These are phyloP conservation scores for Mesoclemmys tuberculata DNA, from an alignment of 2,113 vertebrate species.

Conservation along the genomic window DNA sequence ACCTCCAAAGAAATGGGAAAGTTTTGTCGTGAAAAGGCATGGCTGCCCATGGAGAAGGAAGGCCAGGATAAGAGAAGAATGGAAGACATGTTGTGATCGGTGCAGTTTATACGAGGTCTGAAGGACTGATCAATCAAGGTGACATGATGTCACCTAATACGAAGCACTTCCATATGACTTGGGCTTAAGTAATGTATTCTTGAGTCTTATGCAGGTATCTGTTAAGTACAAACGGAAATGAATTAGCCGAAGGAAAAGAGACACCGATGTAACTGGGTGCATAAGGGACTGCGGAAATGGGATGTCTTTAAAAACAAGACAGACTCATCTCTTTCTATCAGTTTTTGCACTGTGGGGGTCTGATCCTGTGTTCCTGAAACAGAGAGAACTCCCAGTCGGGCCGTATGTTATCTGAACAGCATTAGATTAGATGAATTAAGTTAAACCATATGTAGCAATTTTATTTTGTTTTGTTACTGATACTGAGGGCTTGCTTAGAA, in stretches of 20 bases:
- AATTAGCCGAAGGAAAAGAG: not conserved
- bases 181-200: not conserved
- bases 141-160: not conserved
- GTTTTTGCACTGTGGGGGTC: not conserved
- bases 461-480: not conserved
- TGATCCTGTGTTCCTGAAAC: not conserved
- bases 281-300: rapidly evolving
- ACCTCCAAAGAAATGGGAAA: too few species aligned
- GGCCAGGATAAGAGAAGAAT: too few species aligned
- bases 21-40: too few species aligned
- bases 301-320: not conserved
- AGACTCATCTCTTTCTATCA: not conserved
- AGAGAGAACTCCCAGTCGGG: not conserved
- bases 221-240: not conserved
- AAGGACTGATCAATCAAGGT: too few species aligned
- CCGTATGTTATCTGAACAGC: not conserved
- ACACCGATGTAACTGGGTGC: not conserved
- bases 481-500: not conserved
- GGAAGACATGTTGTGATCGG: too few species aligned
- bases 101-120: too few species aligned
- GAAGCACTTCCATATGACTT: not conserved
- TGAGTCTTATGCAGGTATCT: not conserved
- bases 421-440: not conserved
- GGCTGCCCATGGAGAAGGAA: too few species aligned
- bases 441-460: slow-evolving; percentile 23